Conservation (phyloP, 2,797 vertebrate species). For the Micromesistius poutassou region DNA sequence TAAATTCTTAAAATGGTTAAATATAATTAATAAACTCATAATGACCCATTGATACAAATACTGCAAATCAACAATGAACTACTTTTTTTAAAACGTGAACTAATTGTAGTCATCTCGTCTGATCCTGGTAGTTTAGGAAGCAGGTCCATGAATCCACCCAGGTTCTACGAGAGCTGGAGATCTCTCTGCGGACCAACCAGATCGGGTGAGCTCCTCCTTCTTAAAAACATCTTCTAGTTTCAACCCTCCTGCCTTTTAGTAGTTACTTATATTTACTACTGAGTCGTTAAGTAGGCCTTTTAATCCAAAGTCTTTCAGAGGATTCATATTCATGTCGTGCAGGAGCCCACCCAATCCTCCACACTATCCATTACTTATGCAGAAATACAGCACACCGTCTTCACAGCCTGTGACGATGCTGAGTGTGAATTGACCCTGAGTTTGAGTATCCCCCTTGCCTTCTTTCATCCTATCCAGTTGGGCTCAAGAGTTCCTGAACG, state of each 20-base stretch:
- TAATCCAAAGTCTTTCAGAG: not conserved
- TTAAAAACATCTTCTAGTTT: not conserved
- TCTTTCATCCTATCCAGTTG: conserved; percentile 69
- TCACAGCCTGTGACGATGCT: not conserved
- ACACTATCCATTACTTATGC: not conserved
- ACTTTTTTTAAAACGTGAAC: not conserved
- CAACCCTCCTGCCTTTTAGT: not conserved
- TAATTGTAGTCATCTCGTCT: conserved; percentile 2
- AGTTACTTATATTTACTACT: not conserved
- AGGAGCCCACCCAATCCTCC: not conserved
- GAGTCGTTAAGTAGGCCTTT: not conserved
- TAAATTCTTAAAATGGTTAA: not conserved
- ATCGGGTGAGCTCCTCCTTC: conserved; percentile 80
- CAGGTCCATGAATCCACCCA: conserved; percentile 87
- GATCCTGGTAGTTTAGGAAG: conserved; percentile 81
- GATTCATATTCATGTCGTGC: not conserved
- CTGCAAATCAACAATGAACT: not conserved
- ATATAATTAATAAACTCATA: not conserved
- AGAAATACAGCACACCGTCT: not conserved
- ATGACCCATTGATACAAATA: not conserved
- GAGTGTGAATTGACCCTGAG: not conserved
- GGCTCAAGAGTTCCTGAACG: conserved; percentile 92
- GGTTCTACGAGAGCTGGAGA: conserved; percentile 90
- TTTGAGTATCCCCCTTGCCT: not conserved
- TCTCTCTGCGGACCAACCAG: conserved; percentile 92